Evolutionary conservation across 1,140 invertebrate species (phyloP), one percentile per base, ranked within the genome.

Genomic region (Drosophila teissieri): DNA sequence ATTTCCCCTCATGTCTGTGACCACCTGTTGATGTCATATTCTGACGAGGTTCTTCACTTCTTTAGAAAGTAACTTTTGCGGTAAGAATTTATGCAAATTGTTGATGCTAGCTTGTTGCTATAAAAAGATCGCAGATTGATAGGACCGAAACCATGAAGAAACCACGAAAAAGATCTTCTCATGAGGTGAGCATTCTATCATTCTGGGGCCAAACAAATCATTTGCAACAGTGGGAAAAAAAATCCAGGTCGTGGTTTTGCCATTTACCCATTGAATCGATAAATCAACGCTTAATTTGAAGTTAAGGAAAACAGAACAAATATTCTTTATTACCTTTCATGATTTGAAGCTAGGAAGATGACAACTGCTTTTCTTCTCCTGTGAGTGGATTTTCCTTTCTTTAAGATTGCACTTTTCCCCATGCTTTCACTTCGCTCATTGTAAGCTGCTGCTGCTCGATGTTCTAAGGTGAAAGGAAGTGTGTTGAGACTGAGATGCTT

Each of bases 381-480:
- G 7, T 65, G 27, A n/a, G 37, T 61, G 48, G 37, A 46, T 61
- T 72, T 72, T 61, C 8, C 46, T 40, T 8, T 37, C 6, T 36
- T 60, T 70, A 39, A 22, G 53, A 12, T 14, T 58, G 22, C 24
- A 27, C 57, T 31, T n/a, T 45, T 60, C 27, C 11, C 34, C 27
- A 24, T 72, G 78, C 82, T 85, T 86, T 86, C 83, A 78, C 83
- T 70, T 15, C 40, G 14, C 54, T 42, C 22, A 74, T 17, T 24
- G 15, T 6, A 19, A 44, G 40, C 34, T 22, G 8, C 34, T n/a
- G 6, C 8, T 56, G 22, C 64, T 64, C 49, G 42, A 67, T 64
- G 81, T 86, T 86, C 82, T 86, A 64, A 79, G 88, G 82, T 86
- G 82, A 86, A 86, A 86, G 83, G 82, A 79, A 54, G 51, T 36